phyloP scores from a whole-genome alignment of 2,797 vertebrate genomes.

The Pseudomugil gertrudae region DNA sequence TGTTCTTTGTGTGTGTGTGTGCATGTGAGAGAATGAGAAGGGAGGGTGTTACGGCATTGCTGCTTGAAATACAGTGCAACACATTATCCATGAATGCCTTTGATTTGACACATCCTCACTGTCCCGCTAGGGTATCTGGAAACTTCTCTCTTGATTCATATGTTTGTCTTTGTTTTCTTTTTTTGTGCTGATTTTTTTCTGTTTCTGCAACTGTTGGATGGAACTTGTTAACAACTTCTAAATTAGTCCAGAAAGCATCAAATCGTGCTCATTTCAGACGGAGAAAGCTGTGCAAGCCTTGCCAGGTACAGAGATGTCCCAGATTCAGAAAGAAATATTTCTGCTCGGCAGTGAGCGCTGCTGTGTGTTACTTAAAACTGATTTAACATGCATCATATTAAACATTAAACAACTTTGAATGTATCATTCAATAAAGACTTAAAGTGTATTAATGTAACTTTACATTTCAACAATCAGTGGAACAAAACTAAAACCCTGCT shows the following conservation, averaged over 20 bases:
- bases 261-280: constrained; percentile 54
- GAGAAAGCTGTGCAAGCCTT: constrained; percentile 53
- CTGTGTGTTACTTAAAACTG: constrained; percentile 29
- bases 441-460: not conserved
- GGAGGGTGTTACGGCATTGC: constrained; percentile 57
- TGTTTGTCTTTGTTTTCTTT: constrained; percentile 33
- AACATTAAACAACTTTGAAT: not conserved
- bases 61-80: constrained; percentile 61
- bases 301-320: constrained; percentile 71
- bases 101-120: constrained; percentile 72
- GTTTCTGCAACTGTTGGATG: constrained; percentile 5
- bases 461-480: not conserved
- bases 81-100: constrained; percentile 71
- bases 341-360: constrained; percentile 30
- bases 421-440: constrained; percentile 2
- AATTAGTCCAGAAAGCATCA: constrained; percentile 53
- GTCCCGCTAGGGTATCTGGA: constrained; percentile 59
- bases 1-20: constrained; percentile 28
- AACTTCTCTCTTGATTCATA: constrained; percentile 45
- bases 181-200: constrained; percentile 6
- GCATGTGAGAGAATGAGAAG: constrained; percentile 6
- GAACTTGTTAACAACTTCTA: constrained; percentile 46
- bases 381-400: constrained; percentile 2
- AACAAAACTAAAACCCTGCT: not conserved
- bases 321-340: constrained; percentile 62